Conservation (phyloP, 2,797 vertebrate species). For the Botia almorhae region DNA sequence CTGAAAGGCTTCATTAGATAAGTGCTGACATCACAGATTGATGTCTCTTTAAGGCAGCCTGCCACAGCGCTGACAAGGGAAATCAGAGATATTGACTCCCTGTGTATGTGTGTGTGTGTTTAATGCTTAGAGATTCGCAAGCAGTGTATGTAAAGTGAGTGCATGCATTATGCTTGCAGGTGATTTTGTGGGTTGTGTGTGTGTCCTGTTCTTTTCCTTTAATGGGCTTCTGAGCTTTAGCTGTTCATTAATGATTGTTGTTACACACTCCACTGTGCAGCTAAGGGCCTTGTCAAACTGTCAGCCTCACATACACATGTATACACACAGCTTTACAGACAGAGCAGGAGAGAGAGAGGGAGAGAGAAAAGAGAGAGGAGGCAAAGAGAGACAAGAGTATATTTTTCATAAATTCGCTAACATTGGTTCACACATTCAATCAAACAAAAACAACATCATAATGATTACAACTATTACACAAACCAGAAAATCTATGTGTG, state of each 20-base stretch:
- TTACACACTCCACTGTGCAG: constrained; percentile 81
- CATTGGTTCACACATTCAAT: no score
- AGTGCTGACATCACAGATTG: constrained; percentile 98
- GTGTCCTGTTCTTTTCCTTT: constrained; percentile 50
- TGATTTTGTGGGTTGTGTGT: constrained; percentile 46
- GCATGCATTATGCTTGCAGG: constrained; percentile 27
- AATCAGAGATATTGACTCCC: constrained; percentile 95
- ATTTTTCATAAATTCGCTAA: background rate
- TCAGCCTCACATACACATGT: constrained; percentile 56
- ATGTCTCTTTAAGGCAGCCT: constrained; percentile 99
- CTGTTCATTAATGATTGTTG: constrained; percentile 77
- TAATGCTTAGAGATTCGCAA: constrained; percentile 19
- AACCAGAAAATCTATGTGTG: background rate
- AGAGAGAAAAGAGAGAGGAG: constrained; percentile 18
- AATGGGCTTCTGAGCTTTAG: constrained; percentile 70
- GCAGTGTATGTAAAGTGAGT: constrained; percentile 45
- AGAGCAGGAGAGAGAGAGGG: constrained; percentile 15
- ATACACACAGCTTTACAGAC: constrained; percentile 52
- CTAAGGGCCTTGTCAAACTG: constrained; percentile 74
- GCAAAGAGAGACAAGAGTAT: background rate
- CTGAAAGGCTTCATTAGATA: constrained; percentile 96
- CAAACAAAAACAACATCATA: background rate
- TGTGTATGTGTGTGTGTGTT: constrained; percentile 50
- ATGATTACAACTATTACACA: background rate
- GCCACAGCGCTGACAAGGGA: constrained; percentile 85